phyloP scores from a whole-genome alignment of 2,113 vertebrate species.

The Halcyon malimbica region DNA sequence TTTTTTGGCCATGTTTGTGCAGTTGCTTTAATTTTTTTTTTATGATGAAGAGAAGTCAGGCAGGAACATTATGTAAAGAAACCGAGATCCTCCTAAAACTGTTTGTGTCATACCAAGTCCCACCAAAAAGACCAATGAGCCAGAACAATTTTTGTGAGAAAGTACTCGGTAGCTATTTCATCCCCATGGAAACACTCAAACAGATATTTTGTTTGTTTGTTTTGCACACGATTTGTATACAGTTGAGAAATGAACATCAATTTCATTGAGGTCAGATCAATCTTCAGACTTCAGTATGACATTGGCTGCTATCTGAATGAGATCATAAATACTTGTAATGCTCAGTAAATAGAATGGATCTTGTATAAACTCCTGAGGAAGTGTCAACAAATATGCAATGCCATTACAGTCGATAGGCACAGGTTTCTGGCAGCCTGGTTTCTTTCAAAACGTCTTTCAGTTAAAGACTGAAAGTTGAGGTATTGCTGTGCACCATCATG shows the following conservation, averaged over 20 bases:
- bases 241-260: background rate
- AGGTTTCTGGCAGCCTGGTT: background rate
- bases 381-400: background rate
- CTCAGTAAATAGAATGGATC: background rate
- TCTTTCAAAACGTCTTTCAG: background rate
- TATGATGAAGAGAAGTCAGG: background rate
- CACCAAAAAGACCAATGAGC: background rate
- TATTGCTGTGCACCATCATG: background rate
- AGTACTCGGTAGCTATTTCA: background rate
- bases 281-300: background rate
- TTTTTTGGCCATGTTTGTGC: rapidly evolving
- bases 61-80: background rate
- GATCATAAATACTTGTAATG: background rate
- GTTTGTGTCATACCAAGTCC: rapidly evolving
- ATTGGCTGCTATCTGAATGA: background rate
- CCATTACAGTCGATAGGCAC: background rate
- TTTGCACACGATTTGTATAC: background rate
- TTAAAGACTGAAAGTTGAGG: background rate
- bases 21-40: no score
- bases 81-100: background rate
- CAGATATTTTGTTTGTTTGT: background rate
- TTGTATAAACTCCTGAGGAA: background rate
- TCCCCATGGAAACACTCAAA: background rate
- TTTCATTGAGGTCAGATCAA: background rate
- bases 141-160: background rate